Percentiles rank a stretch among this genome's conserved stretches.
Conservation (phyloP, 2,888 invertebrate species). For the Sussaba pulchella region DNA sequence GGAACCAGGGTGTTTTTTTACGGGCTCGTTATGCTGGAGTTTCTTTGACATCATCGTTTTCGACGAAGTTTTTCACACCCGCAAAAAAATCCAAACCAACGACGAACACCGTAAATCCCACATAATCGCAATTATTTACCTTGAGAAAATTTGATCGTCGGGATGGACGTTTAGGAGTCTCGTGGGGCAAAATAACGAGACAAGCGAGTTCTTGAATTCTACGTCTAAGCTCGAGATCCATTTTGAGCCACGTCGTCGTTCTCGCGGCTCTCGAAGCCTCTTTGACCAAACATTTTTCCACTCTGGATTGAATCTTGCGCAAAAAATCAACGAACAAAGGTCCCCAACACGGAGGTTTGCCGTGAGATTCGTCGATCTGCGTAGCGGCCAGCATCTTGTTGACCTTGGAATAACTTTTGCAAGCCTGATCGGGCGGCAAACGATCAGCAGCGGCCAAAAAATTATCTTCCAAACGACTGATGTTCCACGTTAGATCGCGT, state of each 20-base stretch:
- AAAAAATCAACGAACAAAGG: slow-evolving; percentile 87
- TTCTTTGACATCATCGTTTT: too few species aligned
- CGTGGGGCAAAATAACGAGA: slow-evolving; percentile 84
- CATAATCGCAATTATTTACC: slow-evolving; percentile 68
- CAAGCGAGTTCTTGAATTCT: slow-evolving; percentile 88
- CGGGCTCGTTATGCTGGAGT: too few species aligned
- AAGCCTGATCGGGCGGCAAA: slow-evolving; percentile 93
- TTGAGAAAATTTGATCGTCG: slow-evolving; percentile 81
- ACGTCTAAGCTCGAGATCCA: slow-evolving; percentile 87
- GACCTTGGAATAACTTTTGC: slow-evolving; percentile 89
- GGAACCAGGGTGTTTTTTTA: too few species aligned
- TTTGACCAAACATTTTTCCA: slow-evolving; percentile 90
- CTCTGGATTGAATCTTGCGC: slow-evolving; percentile 87
- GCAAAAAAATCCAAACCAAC: too few species aligned
- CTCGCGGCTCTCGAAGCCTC: slow-evolving; percentile 89
- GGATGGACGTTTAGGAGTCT: slow-evolving; percentile 81
- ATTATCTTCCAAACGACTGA: slow-evolving; percentile 91
- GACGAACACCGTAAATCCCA: too few species aligned
- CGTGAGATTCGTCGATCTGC: slow-evolving; percentile 80
- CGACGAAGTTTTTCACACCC: too few species aligned
- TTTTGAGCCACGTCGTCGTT: slow-evolving; percentile 88
- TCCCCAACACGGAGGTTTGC: slow-evolving; percentile 85
- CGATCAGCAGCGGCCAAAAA: slow-evolving; percentile 92
- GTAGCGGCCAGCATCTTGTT: slow-evolving; percentile 79
- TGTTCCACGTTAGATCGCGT: slow-evolving; percentile 90